These are phyloP conservation scores for Apotomis betuletana DNA, from an alignment of 2,888 invertebrate species.

Conservation along the genomic window DNA sequence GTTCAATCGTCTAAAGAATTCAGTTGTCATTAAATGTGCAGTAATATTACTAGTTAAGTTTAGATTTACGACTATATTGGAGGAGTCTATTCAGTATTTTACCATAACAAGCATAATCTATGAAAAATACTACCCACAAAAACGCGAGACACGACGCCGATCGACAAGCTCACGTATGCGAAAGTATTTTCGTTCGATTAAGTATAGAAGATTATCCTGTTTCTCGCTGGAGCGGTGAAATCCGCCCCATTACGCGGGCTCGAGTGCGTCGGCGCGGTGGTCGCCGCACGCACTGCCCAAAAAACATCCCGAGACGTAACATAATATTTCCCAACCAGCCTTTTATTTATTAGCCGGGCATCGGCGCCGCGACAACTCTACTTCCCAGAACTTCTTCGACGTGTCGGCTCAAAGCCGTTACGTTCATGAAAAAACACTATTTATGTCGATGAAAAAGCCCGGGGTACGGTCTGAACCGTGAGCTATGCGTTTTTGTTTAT, in stretches of 20 bases:
- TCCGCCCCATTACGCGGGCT: constrained; percentile 66
- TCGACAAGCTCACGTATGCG: constrained; percentile 37
- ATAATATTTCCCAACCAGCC: constrained; percentile 82
- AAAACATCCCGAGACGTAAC: constrained; percentile 78
- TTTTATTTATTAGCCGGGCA: constrained; percentile 80
- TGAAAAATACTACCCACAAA: not conserved
- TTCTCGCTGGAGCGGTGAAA: constrained; percentile 56
- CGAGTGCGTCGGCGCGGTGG: constrained; percentile 68
- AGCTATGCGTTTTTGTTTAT: constrained; percentile 76
- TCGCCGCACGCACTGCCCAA: constrained; percentile 68
- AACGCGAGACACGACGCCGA: constrained; percentile 4
- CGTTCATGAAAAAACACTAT: constrained; percentile 80
- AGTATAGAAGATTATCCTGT: constrained; percentile 51
- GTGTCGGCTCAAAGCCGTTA: constrained; percentile 79
- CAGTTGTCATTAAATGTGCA: too few species aligned
- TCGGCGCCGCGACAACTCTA: constrained; percentile 79
- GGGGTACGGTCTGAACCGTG: constrained; percentile 73
- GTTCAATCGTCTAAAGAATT: too few species aligned
- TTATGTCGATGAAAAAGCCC: constrained; percentile 80
- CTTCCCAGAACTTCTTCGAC: constrained; percentile 76
- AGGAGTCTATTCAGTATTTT: not conserved
- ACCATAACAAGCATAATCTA: not conserved
- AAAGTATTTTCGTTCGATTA: constrained; percentile 44
- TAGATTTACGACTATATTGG: not conserved
- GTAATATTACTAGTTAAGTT: too few species aligned